Conservation (phyloP, 2,113 vertebrate species). For the Tragelaphus scriptus region DNA sequence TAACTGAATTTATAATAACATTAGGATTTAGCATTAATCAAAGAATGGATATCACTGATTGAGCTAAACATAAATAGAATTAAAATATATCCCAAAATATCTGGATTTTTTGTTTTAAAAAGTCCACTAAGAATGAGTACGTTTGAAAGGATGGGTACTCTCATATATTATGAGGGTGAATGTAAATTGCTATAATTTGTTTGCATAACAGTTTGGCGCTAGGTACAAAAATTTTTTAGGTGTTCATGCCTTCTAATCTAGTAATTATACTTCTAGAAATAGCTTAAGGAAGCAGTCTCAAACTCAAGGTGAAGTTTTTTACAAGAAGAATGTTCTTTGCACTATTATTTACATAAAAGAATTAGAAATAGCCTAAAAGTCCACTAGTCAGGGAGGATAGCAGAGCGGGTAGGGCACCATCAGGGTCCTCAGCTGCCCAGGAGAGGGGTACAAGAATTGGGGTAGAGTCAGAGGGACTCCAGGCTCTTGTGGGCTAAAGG, state of each 20-base stretch:
- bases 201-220: not conserved
- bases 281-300: not conserved
- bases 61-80: not conserved
- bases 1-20: not conserved
- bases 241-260: not conserved
- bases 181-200: not conserved
- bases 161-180: not conserved
- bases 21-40: not conserved
- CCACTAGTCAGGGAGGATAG: rapidly evolving
- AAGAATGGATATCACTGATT: not conserved
- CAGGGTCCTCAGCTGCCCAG: rapidly evolving
- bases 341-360: not conserved
- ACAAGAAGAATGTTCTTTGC: too few relatives aligned
- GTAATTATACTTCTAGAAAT: not conserved
- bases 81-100: not conserved
- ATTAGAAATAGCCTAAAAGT: not conserved
- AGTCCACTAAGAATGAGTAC: not conserved
- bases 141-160: too few relatives aligned
- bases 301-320: not conserved
- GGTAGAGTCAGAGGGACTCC: not conserved
- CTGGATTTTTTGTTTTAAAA: not conserved
- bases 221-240: not conserved
- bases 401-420: not conserved
- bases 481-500: not conserved
- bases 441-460: not conserved